Base-by-base conservation (phyloP, 2,113 vertebrate species). In the Catagonus wagneri region DNA sequence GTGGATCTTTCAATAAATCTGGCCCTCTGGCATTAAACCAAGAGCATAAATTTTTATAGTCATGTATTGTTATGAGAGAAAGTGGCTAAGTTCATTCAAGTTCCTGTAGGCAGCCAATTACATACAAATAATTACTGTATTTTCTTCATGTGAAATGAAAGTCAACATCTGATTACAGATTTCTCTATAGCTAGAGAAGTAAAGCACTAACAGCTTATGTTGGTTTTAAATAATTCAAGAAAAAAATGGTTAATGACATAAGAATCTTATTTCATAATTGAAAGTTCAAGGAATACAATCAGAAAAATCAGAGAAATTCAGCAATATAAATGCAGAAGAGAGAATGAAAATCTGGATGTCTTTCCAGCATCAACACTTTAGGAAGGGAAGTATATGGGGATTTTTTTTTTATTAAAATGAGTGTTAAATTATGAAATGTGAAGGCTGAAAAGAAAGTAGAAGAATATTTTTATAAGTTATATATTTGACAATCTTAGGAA, bases 341-440 rank as follows among this genome's bases (percentile, higher is more conserved):
- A 78, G 16, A 88, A 78, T 20, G 14, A 36, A 88, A 65, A 12
- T 5, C 3, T 75, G 27, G 10, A 74, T 74, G 20, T 61, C 72
- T 9, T 61, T 5, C 13, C 22, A 83, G 22, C 29, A 93, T 75
- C 17, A 39, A 83, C 32, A n/a, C 52, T 50, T 74, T 3, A 56
- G 32, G n/a, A 87, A 93, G 56, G 56, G 90, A 58, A 2, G 27
- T 87, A 44, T 76, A 2, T 76, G 79, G 2, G 34, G 2, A 34
- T 72, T 85, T 69, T 66, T 85, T 23, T 74, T 63, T 66, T 60
- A 89, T 85, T 80, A 20, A 86, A 83, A 80, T 75, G 36, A 68
- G 52, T 84, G 54, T n/a, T 87, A 90, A 83, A 94, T 72, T 86
- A 92, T 39, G 39, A 94, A 96, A 86, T 89, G 11, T 34, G 36